phyloP scores from a whole-genome alignment of 1,140 invertebrate species.

The Procambarus clarkii region DNA sequence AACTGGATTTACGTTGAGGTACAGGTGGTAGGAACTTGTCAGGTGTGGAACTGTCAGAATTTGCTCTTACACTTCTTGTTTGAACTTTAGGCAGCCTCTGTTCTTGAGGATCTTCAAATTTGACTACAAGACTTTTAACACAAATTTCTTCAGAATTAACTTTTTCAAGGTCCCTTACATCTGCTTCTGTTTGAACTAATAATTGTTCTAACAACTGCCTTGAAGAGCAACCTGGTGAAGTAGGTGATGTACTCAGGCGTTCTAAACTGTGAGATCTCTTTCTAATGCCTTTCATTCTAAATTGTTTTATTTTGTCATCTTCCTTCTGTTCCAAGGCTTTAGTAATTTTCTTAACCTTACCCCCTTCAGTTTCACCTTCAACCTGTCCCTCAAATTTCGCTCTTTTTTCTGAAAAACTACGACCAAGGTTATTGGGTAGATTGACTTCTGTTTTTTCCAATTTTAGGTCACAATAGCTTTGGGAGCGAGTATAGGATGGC shows the following conservation, averaged over 20 bases:
- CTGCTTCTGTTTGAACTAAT: conserved; percentile 45
- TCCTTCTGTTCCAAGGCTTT: conserved; percentile 73
- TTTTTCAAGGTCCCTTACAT: conserved; percentile 29
- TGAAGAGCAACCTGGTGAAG: conserved; percentile 51
- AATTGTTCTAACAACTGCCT: conserved; percentile 55
- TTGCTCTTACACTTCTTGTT: conserved; percentile 63
- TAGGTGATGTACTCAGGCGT: conserved; percentile 69
- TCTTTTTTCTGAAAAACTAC: conserved; percentile 69
- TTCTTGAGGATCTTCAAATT: conserved; percentile 63
- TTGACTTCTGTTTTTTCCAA: conserved; percentile 46
- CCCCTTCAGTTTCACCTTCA: conserved; percentile 67
- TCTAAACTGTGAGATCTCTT: conserved; percentile 71
- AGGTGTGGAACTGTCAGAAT: conserved; percentile 64
- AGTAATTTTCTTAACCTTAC: conserved; percentile 74
- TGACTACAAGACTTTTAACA: conserved; percentile 70
- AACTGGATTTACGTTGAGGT: conserved; percentile 71
- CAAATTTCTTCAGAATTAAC: conserved; percentile 65
- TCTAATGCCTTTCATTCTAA: conserved; percentile 53
- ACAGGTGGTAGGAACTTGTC: conserved; percentile 71
- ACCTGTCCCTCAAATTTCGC: conserved; percentile 66
- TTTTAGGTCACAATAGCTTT: conserved; percentile 36
- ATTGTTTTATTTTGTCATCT: conserved; percentile 49
- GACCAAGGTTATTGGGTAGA: conserved; percentile 32
- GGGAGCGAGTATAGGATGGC: conserved; percentile 46
- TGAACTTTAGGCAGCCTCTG: conserved; percentile 29